Evolutionary conservation across 2,888 invertebrate species (phyloP), one percentile per base, ranked within the genome.

Genomic region (Morpho deidamia): DNA sequence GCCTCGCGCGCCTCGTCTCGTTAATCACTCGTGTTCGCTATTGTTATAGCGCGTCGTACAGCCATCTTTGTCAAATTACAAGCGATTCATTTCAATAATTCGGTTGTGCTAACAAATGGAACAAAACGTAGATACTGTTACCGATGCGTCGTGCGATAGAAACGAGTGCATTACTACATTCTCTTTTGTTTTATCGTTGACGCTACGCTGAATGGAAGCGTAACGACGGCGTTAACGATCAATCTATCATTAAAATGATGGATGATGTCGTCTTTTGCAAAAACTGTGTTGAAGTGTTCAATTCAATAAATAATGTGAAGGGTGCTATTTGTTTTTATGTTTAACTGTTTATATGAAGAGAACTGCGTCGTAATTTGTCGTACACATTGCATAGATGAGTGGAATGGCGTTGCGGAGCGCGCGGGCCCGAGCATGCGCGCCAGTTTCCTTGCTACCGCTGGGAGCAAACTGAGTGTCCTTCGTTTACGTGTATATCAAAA

Each of bases 401-500:
- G 88, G 83, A 88, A 88, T 89, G 87, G 88, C 87, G 88, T 80
- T 87, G 85, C 80, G 83, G 82, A 86, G 87, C 83, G 89, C 88
- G 88, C 88, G 87, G 86, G 81, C 83, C 82, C 67, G 69, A 69
- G 89, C 89, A 89, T 89, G 89, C 89, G 89, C 88, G 87, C 87
- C 83, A 86, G 86, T 88, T 83, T 83, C 81, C 74, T 80, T 72
- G 79, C 83, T 72, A 71, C 81, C 76, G 76, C 83, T 82, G 73
- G 84, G 80, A 87, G 83, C 86, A 83, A 85, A 89, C 83, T 91
- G 80, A 90, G 79, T 84, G 87, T 85, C 79, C 81, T 86, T 88
- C 90, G 90, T 89, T 86, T 85, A 84, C 81, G 81, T 83, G 83
- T 74, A 81, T 71, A 87, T 82, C 91, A 92, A 91, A 90, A 94